These are phyloP conservation scores for Biston stratarius DNA, from an alignment of 2,888 invertebrate species.

Conservation along the genomic window DNA sequence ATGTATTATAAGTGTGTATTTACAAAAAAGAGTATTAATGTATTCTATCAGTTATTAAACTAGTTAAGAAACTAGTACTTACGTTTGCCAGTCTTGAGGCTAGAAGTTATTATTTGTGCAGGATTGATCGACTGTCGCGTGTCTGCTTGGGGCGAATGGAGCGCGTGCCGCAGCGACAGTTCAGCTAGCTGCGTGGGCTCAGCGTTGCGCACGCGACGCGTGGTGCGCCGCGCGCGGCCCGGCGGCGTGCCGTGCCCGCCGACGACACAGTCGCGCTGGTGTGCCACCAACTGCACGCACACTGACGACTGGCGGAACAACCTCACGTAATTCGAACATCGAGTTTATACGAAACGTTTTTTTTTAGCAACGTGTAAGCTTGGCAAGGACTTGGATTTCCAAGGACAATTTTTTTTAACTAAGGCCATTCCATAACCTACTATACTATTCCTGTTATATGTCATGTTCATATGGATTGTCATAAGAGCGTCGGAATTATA, in stretches of 20 bases:
- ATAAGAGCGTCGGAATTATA: background rate
- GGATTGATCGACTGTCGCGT: slow-evolving; percentile 93
- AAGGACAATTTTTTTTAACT: background rate
- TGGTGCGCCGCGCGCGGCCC: slow-evolving; percentile 91
- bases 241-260: slow-evolving; percentile 95
- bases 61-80: too few species aligned
- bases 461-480: background rate
- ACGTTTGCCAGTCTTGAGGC: too few species aligned
- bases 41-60: too few species aligned
- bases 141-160: slow-evolving; percentile 95
- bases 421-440: background rate
- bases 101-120: slow-evolving; percentile 49
- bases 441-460: background rate
- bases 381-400: background rate
- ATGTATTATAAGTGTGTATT: too few species aligned
- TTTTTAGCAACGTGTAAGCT: slow-evolving; percentile 1
- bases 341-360: slow-evolving; percentile 34
- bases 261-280: slow-evolving; percentile 94
- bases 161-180: slow-evolving; percentile 94
- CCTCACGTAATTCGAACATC: slow-evolving; percentile 69
- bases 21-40: too few species aligned
- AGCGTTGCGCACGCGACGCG: slow-evolving; percentile 92
- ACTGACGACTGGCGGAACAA: slow-evolving; percentile 76
- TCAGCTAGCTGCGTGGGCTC: slow-evolving; percentile 93
- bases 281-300: slow-evolving; percentile 88